phyloP scores from a whole-genome alignment of 2,113 vertebrate species.

The Leucoraja erinaceus region DNA sequence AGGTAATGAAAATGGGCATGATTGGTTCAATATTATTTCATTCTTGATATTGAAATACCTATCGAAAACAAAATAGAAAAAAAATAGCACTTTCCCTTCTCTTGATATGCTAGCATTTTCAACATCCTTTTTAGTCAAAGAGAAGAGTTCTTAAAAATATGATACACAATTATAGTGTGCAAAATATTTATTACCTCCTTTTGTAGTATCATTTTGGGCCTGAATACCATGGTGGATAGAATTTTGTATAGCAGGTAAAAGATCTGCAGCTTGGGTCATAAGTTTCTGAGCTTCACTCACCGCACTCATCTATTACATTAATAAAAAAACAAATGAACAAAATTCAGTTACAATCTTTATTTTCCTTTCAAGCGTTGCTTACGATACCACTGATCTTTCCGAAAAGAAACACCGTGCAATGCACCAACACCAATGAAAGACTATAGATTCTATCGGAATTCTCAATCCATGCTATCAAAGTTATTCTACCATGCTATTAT shows the following conservation, averaged over 20 bases:
- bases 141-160: background rate
- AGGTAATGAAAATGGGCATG: background rate
- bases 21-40: constrained; percentile 8
- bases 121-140: background rate
- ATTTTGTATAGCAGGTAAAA: constrained; percentile 85
- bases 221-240: constrained; percentile 89
- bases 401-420: background rate
- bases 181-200: constrained; percentile 72
- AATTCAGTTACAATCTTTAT: background rate
- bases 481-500: background rate
- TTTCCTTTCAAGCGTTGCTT: background rate
- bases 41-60: background rate
- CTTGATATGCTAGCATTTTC: background rate
- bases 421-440: background rate
- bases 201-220: constrained; percentile 95
- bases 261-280: constrained; percentile 83
- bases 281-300: constrained; percentile 94
- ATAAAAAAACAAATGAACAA: constrained; percentile 40
- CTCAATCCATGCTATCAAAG: too few relatives aligned
- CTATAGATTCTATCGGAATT: too few relatives aligned
- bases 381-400: background rate
- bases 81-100: background rate
- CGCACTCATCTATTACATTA: constrained; percentile 71
- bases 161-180: background rate
- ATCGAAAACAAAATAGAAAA: background rate